These are phyloP conservation scores for Lasaia peninsularis DNA, from an alignment of 1,140 invertebrate species.

Conservation along the genomic window DNA sequence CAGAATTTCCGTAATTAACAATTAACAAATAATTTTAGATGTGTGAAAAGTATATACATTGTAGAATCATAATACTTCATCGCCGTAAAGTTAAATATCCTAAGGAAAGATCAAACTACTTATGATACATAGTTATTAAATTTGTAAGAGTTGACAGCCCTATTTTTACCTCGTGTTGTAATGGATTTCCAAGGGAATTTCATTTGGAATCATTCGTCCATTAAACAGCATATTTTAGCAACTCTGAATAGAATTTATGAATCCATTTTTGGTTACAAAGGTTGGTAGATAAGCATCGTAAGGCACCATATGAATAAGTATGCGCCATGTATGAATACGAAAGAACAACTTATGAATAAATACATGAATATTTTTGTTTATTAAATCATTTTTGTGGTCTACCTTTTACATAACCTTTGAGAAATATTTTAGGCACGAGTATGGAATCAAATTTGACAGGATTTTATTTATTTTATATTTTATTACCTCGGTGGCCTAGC, in stretches of 20 bases:
- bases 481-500: no score
- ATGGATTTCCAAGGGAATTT: slow-evolving; percentile 6
- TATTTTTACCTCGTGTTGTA: slow-evolving; percentile 4
- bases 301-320: not conserved
- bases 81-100: not conserved
- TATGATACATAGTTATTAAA: not conserved
- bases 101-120: not conserved
- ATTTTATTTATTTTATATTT: no score
- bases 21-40: no score
- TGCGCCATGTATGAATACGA: not conserved
- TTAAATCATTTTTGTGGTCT: no score
- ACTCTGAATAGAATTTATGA: slow-evolving; percentile 6
- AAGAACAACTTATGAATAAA: no score
- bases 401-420: no score
- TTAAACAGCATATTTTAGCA: slow-evolving; percentile 8
- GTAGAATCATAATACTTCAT: no score
- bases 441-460: no score
- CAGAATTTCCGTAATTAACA: no score
- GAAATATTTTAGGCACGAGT: no score
- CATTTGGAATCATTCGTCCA: slow-evolving; percentile 5
- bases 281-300: not conserved
- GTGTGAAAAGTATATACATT: no score
- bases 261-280: slow-evolving; percentile 6
- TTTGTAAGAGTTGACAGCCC: not conserved
- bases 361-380: no score